These are phyloP conservation scores for Ecliptopera silaceata DNA, from an alignment of 2,888 invertebrate species.

Conservation along the genomic window DNA sequence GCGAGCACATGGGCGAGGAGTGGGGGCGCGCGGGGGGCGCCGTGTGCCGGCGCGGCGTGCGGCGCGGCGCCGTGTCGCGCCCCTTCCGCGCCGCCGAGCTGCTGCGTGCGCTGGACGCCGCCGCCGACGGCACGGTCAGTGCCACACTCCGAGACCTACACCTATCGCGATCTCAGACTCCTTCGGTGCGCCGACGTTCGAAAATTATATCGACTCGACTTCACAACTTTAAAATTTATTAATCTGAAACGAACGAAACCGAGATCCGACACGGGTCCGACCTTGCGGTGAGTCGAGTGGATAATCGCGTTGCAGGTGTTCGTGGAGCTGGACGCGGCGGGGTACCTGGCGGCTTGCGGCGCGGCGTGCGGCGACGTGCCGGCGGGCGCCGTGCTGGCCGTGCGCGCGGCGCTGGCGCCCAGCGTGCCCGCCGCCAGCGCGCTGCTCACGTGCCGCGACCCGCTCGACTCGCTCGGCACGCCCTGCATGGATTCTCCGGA, in stretches of 20 bases:
- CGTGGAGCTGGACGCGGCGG: constrained; percentile 50
- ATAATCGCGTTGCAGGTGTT: constrained; percentile 51
- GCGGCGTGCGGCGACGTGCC: constrained; percentile 41
- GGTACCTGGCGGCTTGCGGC: constrained; percentile 36
- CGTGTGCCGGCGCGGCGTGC: constrained; percentile 55
- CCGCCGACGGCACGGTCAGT: constrained; percentile 19
- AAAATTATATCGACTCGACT: too few species aligned
- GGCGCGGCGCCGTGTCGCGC: constrained; percentile 51
- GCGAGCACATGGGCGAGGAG: constrained; percentile 6
- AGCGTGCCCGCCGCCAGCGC: constrained; percentile 33
- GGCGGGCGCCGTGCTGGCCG: constrained; percentile 21
- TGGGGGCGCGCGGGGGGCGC: constrained; percentile 34
- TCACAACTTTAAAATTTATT: too few species aligned
- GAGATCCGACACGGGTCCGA: too few species aligned
- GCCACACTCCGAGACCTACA: too few species aligned
- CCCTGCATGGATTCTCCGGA: constrained; percentile 78
- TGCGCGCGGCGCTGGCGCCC: constrained; percentile 24
- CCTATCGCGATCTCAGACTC: too few species aligned
- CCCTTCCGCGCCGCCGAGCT: constrained; percentile 49
- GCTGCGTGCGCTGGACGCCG: constrained; percentile 43
- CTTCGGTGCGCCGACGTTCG: too few species aligned
- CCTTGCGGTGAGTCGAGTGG: not conserved
- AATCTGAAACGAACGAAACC: too few species aligned
- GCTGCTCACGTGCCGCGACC: constrained; percentile 67
- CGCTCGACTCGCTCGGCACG: constrained; percentile 70